Base-by-base conservation (phyloP, 2,888 invertebrate species). In the Pogonocherus hispidulus region DNA sequence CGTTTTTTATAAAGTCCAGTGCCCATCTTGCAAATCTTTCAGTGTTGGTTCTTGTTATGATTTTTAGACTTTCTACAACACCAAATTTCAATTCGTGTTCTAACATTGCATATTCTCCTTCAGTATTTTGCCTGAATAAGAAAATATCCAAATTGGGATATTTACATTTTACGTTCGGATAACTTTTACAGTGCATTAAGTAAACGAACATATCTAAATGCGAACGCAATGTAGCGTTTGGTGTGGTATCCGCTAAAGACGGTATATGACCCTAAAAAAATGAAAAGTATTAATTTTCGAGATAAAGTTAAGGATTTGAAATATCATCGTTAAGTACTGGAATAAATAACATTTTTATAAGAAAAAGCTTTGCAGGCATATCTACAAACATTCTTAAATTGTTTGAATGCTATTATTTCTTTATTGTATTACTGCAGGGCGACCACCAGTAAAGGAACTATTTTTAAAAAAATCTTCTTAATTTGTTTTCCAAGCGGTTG, bases 51-150 rank as follows among this genome's bases (percentile, higher is more conserved):
- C 83, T 79, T 0, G 90, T 90, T 22, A 88, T 85, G 46, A 90
- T 85, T 82, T 89, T 90, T 63, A 91, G 79, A 77, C 89, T 89
- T 80, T 91, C 90, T 6, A 91, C 89, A 44, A 91, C 88, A 11
- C 90, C 90, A 9, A 83, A 81, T n/a, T 87, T 87, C 73, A 86
- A 87, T 85, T 89, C 88, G 80, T 91, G 90, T 80, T 91, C 91
- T 44, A 90, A 80, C 84, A 87, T 89, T 18, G 88, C 84, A 78
- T 91, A 91, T 81, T 91, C 91, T 9, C 91, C 91, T 82, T 91
- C 91, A 1, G 90, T 90, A 80, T 91, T 91, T 79, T 91, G 90
- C 23, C 91, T 83, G 52, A 91, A 88, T 46, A 91, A 77, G 11
- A 89, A 86, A 52, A 91, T 84, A 78, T 91, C 90, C 35, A 91